A percentile compares a stretch with the other conserved stretches of the same genome.
phyloP scores from a whole-genome alignment of 2,888 invertebrate genomes.

The Altica lythri region DNA sequence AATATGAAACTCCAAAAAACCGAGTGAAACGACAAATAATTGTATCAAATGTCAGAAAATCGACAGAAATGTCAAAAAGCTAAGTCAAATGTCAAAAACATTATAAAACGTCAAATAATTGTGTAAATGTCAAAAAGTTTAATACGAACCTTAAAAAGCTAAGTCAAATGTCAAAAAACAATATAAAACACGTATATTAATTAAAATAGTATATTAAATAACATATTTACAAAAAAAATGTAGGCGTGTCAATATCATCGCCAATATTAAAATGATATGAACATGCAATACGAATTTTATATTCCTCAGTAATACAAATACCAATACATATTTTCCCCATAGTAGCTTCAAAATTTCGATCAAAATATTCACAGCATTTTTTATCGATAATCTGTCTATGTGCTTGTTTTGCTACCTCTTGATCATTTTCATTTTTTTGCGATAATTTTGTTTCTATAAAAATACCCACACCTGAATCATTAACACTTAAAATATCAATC shows the following conservation, averaged over 20 bases:
- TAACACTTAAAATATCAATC: slow-evolving; percentile 12
- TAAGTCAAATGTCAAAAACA: no score
- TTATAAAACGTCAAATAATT: no score
- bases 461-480: slow-evolving; percentile 11
- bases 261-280: slow-evolving; percentile 17
- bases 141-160: no score
- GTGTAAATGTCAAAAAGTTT: no score
- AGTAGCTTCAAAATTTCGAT: slow-evolving; percentile 21
- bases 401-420: slow-evolving; percentile 8
- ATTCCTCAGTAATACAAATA: slow-evolving; percentile 9
- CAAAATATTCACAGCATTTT: slow-evolving; percentile 24
- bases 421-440: slow-evolving; percentile 1
- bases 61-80: no score
- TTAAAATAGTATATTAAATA: no score
- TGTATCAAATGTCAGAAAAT: no score
- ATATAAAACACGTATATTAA: no score
- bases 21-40: no score
- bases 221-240: no score
- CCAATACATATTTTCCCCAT: slow-evolving; percentile 22
- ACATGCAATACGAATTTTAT: slow-evolving; percentile 12
- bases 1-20: no score
- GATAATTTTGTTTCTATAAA: slow-evolving; percentile 8
- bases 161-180: no score
- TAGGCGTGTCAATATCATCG: slow-evolving; percentile 13
- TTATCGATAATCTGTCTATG: slow-evolving; percentile 19